phyloP scores from a whole-genome alignment of 2,113 vertebrate genomes.

The Osmerus eperlanus region DNA sequence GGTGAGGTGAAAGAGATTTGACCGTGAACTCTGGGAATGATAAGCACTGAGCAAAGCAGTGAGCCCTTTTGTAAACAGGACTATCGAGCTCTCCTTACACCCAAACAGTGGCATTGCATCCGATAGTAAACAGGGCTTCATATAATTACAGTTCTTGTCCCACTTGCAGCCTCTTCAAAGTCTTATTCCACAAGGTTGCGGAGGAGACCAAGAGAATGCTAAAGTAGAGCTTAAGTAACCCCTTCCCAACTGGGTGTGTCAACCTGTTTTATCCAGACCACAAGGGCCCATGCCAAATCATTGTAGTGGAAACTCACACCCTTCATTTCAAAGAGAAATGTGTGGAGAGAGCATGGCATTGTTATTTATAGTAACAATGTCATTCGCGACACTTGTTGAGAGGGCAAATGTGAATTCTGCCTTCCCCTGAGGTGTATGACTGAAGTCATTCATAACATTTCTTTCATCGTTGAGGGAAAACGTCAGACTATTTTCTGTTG shows the following conservation, averaged over 20 bases:
- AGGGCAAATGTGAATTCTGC: neutral
- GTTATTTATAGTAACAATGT: constrained; percentile 47
- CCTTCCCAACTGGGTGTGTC: constrained; percentile 70
- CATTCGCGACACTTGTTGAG: constrained; percentile 37
- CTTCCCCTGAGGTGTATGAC: no score
- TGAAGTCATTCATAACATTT: no score
- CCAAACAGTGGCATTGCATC: constrained; percentile 27
- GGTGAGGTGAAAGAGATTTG: neutral
- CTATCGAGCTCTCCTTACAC: constrained; percentile 13
- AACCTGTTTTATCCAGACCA: constrained; percentile 50
- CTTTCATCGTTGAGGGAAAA: no score
- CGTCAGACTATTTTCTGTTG: no score
- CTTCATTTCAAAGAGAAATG: constrained; percentile 50
- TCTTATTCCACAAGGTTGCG: constrained; percentile 55
- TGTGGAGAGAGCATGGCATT: constrained; percentile 39
- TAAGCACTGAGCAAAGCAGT: neutral
- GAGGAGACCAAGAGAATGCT: constrained; percentile 58
- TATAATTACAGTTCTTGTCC: constrained; percentile 64
- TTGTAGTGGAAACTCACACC: constrained; percentile 63
- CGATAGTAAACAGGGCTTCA: constrained; percentile 54
- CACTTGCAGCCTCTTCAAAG: constrained; percentile 64
- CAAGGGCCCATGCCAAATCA: constrained; percentile 50
- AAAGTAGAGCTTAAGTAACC: constrained; percentile 63
- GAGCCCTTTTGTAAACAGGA: constrained; percentile 31
- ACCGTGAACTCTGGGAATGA: neutral